phyloP scores from a whole-genome alignment of 2,888 invertebrate genomes.

The Unio delphinus region DNA sequence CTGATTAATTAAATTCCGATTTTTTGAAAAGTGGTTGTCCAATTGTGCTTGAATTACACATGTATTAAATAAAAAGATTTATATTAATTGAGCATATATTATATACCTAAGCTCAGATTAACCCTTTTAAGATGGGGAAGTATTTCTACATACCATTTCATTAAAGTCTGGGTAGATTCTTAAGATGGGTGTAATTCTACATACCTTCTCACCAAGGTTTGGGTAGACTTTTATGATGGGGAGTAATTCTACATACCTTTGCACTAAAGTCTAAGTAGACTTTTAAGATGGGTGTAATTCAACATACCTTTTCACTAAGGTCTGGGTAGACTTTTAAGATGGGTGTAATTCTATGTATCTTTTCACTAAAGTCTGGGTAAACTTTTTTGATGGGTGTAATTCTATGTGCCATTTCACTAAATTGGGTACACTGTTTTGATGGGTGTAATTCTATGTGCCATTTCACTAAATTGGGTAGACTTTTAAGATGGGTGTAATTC shows the following conservation, averaged over 20 bases:
- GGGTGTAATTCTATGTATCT: constrained; percentile 41
- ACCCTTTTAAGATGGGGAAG: background rate
- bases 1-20: too few species aligned
- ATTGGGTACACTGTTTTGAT: background rate
- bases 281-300: constrained; percentile 17
- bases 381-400: constrained; percentile 33
- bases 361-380: constrained; percentile 69
- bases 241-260: too few species aligned
- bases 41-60: too few species aligned
- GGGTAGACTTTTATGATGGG: constrained; percentile 63
- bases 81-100: too few species aligned
- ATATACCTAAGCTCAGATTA: too few species aligned
- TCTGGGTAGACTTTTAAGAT: background rate
- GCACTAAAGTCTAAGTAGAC: constrained; percentile 51
- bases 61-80: too few species aligned
- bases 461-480: constrained; percentile 69
- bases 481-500: constrained; percentile 17
- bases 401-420: too few species aligned
- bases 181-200: constrained; percentile 1
- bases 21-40: too few species aligned
- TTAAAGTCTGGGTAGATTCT: constrained; percentile 17
- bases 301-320: too few species aligned
- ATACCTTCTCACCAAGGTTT: constrained; percentile 65
- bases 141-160: constrained; percentile 50
- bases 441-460: constrained; percentile 41